Evolutionary conservation across 2,888 invertebrate genomes (phyloP).

Genomic region (Andricus curvator): DNA sequence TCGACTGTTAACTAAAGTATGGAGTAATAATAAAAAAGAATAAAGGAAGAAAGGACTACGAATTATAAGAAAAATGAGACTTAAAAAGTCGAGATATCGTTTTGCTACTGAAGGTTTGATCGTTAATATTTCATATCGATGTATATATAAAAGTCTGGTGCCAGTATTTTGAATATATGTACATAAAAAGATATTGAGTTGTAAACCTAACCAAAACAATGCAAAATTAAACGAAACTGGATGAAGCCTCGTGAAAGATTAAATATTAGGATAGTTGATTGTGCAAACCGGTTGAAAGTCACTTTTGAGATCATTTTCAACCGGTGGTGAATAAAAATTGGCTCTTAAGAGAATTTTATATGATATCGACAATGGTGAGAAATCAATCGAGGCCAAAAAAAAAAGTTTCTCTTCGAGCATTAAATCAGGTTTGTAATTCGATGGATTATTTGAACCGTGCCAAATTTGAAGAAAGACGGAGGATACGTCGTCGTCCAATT

Average conservation of each 20-base stretch:
- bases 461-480: conserved; percentile 27
- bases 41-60: not conserved
- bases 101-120: conserved; percentile 26
- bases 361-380: not conserved
- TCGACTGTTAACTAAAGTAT: conserved; percentile 18
- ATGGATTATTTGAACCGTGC: conserved; percentile 35
- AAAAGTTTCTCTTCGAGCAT: conserved; percentile 9
- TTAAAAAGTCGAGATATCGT: conserved; percentile 22
- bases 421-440: conserved; percentile 29
- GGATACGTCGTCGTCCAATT: conserved; percentile 21
- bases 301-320: conserved; percentile 15
- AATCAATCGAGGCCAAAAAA: not conserved
- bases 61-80: conserved; percentile 14
- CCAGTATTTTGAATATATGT: conserved; percentile 38
- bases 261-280: not conserved
- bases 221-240: conserved; percentile 16
- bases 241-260: conserved; percentile 9
- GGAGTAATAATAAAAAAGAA: not conserved
- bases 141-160: conserved; percentile 34
- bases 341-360: conserved; percentile 12
- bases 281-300: conserved; percentile 3
- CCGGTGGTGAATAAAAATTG: not conserved
- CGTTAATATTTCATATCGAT: conserved; percentile 37
- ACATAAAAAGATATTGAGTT: conserved; percentile 25
- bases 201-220: conserved; percentile 8